Conservation (phyloP, 2,113 vertebrate genomes). For the Spermophilus dauricus region DNA sequence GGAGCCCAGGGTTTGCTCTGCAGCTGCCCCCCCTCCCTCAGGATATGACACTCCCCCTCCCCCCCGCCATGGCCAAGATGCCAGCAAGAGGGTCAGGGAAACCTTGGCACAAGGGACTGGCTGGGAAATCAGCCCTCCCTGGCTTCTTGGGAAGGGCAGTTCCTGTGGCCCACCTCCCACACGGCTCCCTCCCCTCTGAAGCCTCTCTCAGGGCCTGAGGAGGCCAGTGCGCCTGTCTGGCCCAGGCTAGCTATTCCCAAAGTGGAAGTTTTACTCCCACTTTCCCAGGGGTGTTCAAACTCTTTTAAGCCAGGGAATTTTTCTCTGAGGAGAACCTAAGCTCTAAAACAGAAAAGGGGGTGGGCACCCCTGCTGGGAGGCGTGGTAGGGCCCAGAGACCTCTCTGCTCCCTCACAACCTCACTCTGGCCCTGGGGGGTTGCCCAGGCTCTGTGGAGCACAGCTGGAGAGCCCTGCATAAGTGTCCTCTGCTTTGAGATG, state of each 20-base stretch:
- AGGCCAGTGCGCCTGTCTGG: not conserved
- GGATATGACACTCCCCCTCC: not conserved
- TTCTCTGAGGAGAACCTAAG: not conserved
- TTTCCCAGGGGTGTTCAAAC: not conserved
- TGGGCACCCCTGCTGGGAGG: not conserved
- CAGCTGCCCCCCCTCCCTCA: not conserved
- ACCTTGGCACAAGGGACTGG: not conserved
- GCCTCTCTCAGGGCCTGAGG: not conserved
- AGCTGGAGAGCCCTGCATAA: not conserved
- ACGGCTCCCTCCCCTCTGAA: not conserved
- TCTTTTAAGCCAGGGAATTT: not conserved
- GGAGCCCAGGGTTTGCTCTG: not conserved
- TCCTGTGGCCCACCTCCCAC: not conserved
- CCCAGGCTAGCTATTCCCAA: not conserved
- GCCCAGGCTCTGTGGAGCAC: not conserved
- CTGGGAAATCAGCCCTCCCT: slow-evolving; percentile 18
- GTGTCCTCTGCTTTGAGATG: not conserved
- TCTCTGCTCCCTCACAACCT: not conserved
- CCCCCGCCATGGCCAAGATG: not conserved
- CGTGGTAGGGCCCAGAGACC: not conserved
- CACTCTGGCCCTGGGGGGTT: not conserved
- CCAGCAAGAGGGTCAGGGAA: not conserved
- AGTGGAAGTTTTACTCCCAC: not conserved
- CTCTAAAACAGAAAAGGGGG: not conserved
- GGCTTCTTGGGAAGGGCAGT: not conserved